Conservation (phyloP, 2,888 invertebrate species). For the Camponotus fellah region DNA sequence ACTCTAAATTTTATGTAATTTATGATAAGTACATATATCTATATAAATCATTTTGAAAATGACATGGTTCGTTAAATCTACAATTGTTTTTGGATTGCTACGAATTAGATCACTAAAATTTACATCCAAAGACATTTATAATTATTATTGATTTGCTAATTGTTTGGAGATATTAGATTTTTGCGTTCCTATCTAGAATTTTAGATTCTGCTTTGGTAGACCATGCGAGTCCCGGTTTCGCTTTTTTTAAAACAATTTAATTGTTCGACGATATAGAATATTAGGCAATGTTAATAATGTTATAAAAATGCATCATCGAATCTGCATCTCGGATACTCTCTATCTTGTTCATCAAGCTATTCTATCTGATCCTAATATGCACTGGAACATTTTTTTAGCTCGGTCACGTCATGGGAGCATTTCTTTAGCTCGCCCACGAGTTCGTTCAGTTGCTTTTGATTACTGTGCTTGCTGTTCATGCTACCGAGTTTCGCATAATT, state of each 20-base stretch:
- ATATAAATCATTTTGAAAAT: not conserved
- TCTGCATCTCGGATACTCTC: slow-evolving; percentile 78
- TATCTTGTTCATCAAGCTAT: slow-evolving; percentile 76
- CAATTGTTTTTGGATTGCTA: not conserved
- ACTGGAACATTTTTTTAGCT: too few relatives aligned
- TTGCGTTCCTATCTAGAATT: not conserved
- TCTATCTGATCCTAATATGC: too few relatives aligned
- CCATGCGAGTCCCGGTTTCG: not conserved
- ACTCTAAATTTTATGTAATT: too few relatives aligned
- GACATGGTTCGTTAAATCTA: not conserved
- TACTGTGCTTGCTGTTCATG: too few relatives aligned
- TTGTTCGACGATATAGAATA: not conserved
- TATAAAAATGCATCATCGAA: slow-evolving; percentile 39
- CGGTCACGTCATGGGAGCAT: too few relatives aligned
- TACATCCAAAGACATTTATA: not conserved
- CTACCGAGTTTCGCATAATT: too few relatives aligned
- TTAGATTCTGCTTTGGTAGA: not conserved
- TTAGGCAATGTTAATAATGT: not conserved
- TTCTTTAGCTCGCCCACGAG: slow-evolving; percentile 78
- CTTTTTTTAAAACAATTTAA: not conserved
- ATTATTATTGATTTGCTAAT: not conserved
- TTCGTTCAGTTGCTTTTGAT: too few relatives aligned
- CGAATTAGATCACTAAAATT: not conserved
- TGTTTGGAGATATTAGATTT: not conserved
- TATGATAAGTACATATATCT: too few relatives aligned